A percentile compares a stretch with the other conserved stretches of the same genome.
phyloP scores from a whole-genome alignment of 1,140 invertebrate genomes.

The Zophobas morio region DNA sequence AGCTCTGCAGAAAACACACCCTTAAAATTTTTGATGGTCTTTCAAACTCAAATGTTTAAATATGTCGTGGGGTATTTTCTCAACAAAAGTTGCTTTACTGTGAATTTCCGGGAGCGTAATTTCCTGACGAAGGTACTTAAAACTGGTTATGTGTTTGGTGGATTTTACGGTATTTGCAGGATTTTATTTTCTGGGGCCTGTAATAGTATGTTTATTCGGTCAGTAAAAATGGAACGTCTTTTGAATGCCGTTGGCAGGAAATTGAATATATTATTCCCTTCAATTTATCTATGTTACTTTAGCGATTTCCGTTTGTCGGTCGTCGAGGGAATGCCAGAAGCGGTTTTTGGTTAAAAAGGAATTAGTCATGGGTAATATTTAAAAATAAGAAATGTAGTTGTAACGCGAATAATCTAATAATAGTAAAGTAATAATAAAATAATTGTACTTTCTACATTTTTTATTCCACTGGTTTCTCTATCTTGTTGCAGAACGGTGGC shows the following conservation, averaged over 20 bases:
- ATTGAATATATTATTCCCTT: slow-evolving; percentile 38
- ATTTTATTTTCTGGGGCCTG: background rate
- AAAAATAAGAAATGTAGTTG: too few species aligned
- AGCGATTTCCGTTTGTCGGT: slow-evolving; percentile 10
- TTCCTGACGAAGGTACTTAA: background rate
- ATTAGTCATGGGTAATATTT: background rate
- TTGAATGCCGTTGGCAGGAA: slow-evolving; percentile 11
- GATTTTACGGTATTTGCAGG: background rate
- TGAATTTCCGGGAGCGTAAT: background rate
- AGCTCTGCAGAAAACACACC: background rate
- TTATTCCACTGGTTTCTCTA: too few species aligned
- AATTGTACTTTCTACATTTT: too few species aligned
- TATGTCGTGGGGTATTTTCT: background rate
- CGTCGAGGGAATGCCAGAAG: slow-evolving; percentile 1
- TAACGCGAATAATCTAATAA: too few species aligned
- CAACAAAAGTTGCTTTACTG: background rate
- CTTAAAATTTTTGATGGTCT: background rate
- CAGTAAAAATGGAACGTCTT: slow-evolving; percentile 5
- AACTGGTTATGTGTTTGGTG: background rate
- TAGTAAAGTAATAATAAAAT: too few species aligned
- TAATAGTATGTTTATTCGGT: slow-evolving; percentile 9
- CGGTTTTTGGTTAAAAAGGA: background rate
- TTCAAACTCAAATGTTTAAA: background rate
- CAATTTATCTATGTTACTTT: slow-evolving; percentile 10
- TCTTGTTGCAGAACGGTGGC: too few species aligned